Base-by-base conservation (phyloP, 2,888 invertebrate species). In the Holacanthella duospinosa region DNA sequence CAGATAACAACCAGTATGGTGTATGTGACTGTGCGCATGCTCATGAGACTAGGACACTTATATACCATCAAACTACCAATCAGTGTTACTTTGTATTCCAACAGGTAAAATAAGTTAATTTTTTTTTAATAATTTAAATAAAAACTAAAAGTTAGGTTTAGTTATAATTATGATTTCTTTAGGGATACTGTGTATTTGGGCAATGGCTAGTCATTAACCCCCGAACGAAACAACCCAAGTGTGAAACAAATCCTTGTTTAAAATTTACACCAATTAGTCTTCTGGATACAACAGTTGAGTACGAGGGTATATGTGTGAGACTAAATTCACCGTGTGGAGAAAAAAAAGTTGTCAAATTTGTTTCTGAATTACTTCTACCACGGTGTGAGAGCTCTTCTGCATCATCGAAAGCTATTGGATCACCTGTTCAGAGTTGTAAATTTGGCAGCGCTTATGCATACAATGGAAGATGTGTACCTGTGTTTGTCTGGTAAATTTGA, bases 21-120 rank as follows among this genome's bases (percentile, higher is more conserved):
- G 25, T 55, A 4, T 64, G 64, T 21, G 64, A 64, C 36, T 59
- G 59, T 59, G 59, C 29, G 19, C 16, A 43, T 48, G n/a, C 9
- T 2, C 59, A n/a, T n/a, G 48, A 48, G 21, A 21, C 25, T 43
- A 21, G 59, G n/a, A 36, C 59, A 21, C 28, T 59, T 3, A 59
- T 59, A 25, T 59, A 59, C 36, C 21, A 43, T n/a, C 44, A 6
- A 3, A 6, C 2, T 3, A 48, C 3, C 6, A 48, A 43, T 6
- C 59, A 43, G n/a, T 59, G 59, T 21, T 43, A 59, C 44, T 44
- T 59, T 21, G 44, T 43, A 24, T 59, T 26, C 27, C 21, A n/a
- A n/a, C 43, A 59, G 59, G 59, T 44, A 43, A 24, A 19, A 57
- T 28, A 12, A n/a, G n/a, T n/a, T n/a, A n/a, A n/a, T 55, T 26